phyloP scores from a whole-genome alignment of 1,140 invertebrate genomes.

The Drosophila nannoptera region DNA sequence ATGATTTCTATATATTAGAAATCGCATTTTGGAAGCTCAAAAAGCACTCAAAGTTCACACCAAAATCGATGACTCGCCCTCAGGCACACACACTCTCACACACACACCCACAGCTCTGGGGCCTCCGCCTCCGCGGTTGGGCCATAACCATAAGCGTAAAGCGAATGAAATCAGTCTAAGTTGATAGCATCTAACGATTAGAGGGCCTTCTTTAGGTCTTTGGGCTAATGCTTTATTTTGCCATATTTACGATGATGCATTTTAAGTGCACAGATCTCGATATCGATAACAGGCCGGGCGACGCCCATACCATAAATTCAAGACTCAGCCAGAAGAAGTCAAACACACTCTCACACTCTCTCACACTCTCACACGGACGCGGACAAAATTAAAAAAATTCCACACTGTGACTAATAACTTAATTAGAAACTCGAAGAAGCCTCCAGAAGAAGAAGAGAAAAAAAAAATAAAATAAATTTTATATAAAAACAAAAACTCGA shows the following conservation, averaged over 20 bases:
- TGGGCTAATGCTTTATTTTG: constrained; percentile 51
- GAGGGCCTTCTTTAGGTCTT: constrained; percentile 35
- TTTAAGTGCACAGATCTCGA: constrained; percentile 44
- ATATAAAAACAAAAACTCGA: constrained; percentile 34
- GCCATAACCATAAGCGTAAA: constrained; percentile 38
- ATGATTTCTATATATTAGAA: too few relatives aligned
- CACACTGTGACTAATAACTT: constrained; percentile 73
- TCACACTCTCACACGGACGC: constrained; percentile 4
- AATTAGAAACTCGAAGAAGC: constrained; percentile 58
- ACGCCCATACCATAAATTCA: constrained; percentile 25
- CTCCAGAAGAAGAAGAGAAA: constrained; percentile 46
- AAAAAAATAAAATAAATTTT: constrained; percentile 22
- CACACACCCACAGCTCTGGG: neutral
- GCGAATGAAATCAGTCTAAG: constrained; percentile 21
- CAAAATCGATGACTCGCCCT: neutral
- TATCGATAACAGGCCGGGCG: constrained; percentile 24
- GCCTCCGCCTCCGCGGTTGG: constrained; percentile 1
- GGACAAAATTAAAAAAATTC: constrained; percentile 40
- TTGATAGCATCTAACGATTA: constrained; percentile 41
- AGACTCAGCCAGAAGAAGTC: constrained; percentile 14
- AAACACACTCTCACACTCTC: constrained; percentile 18
- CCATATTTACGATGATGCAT: constrained; percentile 72
- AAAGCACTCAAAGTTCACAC: neutral
- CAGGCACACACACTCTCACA: neutral
- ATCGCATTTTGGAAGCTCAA: too few relatives aligned